Conservation (phyloP, 2,888 invertebrate genomes). For the Vesta saturnalis region DNA sequence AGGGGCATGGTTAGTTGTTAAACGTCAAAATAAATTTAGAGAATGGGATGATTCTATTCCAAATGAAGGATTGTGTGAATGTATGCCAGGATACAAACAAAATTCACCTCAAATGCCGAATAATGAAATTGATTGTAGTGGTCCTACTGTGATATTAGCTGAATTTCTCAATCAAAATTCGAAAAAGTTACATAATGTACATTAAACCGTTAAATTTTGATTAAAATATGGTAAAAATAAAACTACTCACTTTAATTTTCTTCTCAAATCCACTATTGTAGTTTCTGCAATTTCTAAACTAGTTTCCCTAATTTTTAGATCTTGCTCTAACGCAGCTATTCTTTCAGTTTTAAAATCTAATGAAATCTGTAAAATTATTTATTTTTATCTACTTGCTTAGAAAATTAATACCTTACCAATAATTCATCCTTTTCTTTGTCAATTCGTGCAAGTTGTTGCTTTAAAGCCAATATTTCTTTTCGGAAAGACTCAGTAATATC, state of each 20-base stretch:
- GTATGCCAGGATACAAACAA: slow-evolving; percentile 72
- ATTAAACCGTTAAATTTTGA: not conserved
- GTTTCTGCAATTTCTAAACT: slow-evolving; percentile 66
- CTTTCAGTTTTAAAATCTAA: slow-evolving; percentile 79
- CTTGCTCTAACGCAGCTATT: slow-evolving; percentile 71
- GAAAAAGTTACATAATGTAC: not conserved
- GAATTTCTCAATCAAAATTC: slow-evolving; percentile 69
- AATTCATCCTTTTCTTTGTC: slow-evolving; percentile 78
- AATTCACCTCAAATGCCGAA: slow-evolving; percentile 53
- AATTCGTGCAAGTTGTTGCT: slow-evolving; percentile 70
- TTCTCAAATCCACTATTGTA: slow-evolving; percentile 67
- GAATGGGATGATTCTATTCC: slow-evolving; percentile 31
- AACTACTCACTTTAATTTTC: slow-evolving; percentile 64
- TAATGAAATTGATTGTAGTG: slow-evolving; percentile 65
- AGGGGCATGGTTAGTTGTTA: slow-evolving; percentile 75
- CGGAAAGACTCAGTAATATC: slow-evolving; percentile 68
- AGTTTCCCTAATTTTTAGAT: slow-evolving; percentile 69
- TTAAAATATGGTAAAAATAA: slow-evolving; percentile 3
- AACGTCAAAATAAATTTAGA: slow-evolving; percentile 59
- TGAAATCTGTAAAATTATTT: slow-evolving; percentile 66
- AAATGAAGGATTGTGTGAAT: slow-evolving; percentile 64
- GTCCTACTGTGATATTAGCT: slow-evolving; percentile 71
- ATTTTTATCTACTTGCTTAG: not conserved
- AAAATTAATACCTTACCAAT: slow-evolving; percentile 61
- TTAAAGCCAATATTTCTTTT: slow-evolving; percentile 71